Conservation (phyloP, 2,888 invertebrate genomes). For the Serripes groenlandicus region DNA sequence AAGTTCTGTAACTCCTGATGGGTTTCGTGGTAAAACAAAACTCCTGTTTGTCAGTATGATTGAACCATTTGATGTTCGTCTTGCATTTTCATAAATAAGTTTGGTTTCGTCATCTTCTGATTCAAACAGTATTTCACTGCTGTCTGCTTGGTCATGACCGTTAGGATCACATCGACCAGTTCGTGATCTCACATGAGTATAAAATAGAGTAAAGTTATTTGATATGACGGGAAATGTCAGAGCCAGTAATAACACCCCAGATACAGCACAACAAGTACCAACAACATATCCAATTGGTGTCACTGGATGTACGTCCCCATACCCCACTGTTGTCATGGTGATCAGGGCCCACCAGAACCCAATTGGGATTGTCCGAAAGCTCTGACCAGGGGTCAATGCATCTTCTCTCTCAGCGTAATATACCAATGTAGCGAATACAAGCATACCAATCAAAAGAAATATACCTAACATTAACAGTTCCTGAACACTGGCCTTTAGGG, state of each 20-base stretch:
- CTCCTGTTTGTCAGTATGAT: constrained; percentile 65
- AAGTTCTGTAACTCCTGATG: constrained; percentile 67
- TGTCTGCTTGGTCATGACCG: constrained; percentile 36
- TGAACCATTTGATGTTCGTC: constrained; percentile 66
- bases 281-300: constrained; percentile 83
- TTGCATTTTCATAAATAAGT: constrained; percentile 56
- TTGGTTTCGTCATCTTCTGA: constrained; percentile 58
- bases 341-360: constrained; percentile 87
- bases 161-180: constrained; percentile 61
- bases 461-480: constrained; percentile 85
- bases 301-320: constrained; percentile 84
- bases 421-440: constrained; percentile 86
- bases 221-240: constrained; percentile 85
- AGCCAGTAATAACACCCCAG: constrained; percentile 84
- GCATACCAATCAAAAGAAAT: constrained; percentile 85
- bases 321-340: constrained; percentile 86
- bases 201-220: constrained; percentile 86
- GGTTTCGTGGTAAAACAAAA: constrained; percentile 62
- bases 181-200: constrained; percentile 83
- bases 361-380: constrained; percentile 85
- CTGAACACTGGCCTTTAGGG: constrained; percentile 86
- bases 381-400: constrained; percentile 71
- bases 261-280: constrained; percentile 83
- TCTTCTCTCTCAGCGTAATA: constrained; percentile 86
- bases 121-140: constrained; percentile 38